Base-by-base conservation (phyloP, 2,797 vertebrate species). In the Tadarida brasiliensis region DNA sequence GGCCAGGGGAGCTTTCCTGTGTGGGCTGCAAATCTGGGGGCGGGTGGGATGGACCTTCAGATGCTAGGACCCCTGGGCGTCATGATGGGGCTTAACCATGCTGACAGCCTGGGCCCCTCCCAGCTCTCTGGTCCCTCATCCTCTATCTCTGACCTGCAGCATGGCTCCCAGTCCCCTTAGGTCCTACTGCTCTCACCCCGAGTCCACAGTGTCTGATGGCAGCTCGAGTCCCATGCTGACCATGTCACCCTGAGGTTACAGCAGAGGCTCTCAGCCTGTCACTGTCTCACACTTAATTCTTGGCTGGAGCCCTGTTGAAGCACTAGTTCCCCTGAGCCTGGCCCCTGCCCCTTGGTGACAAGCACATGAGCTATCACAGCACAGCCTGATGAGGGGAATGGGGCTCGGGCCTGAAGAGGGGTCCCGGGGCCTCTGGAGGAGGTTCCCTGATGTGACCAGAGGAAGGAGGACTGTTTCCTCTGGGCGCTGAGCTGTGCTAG, bases 61-160 rank as follows among this genome's bases (percentile, higher is more conserved):
- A 19, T 78, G 26, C 49, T 6, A 17, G 28, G 7, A 63, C 3
- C n/a, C 30, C n/a, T 1, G 15, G 65, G 3, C 70, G 24, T 83
- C 9, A 24, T 0, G 12, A 8, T 35, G 28, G 20, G 56, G 11
- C 63, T 47, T 17, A 44, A 14, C 3, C 11, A n/a, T 9, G 2
- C 33, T 39, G 11, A 35, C 7, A 49, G 12, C 17, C n/a, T 33
- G 14, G 16, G 8, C 24, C 6, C 14, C 47, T 44, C 15, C 7
- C 11, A 44, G 19, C 12, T 44, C 11, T 44, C 56, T 20, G 8
- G 71, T 61, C 19, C 33, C 11, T 47, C 30, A 57, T 68, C 47
- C 16, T 84, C n/a, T 5, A 4, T 26, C 35, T 49, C 22, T 61
- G 56, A n/a, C 56, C 7, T 82, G 35, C 17, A 3, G 3, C n/a